Conservation (phyloP, 2,888 invertebrate genomes). For the Asteroscopus sphinx region DNA sequence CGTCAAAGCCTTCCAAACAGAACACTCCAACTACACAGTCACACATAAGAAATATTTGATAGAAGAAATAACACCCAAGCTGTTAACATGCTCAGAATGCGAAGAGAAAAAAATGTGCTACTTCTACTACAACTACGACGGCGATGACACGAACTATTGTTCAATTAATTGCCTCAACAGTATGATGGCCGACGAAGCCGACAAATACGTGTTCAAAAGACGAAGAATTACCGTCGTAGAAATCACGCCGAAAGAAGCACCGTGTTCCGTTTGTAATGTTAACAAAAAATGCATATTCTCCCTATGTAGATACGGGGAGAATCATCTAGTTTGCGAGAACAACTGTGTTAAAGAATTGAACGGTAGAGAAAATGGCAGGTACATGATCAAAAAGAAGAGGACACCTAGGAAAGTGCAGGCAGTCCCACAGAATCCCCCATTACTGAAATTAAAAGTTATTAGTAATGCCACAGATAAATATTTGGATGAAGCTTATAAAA, state of each 20-base stretch:
- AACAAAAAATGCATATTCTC: conserved; percentile 83
- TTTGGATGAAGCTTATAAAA: conserved; percentile 87
- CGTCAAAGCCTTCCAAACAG: conserved; percentile 79
- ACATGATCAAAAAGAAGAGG: conserved; percentile 72
- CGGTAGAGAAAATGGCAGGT: conserved; percentile 77
- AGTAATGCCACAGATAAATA: conserved; percentile 89
- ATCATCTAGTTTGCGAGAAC: conserved; percentile 88
- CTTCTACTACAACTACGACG: conserved; percentile 84
- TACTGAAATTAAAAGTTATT: conserved; percentile 85
- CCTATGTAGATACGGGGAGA: conserved; percentile 86
- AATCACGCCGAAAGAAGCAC: conserved; percentile 61
- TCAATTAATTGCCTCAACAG: conserved; percentile 88
- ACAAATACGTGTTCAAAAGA: conserved; percentile 88
- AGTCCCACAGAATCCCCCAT: conserved; percentile 67
- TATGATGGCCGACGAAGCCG: conserved; percentile 87
- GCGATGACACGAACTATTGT: conserved; percentile 86
- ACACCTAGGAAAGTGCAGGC: conserved; percentile 47
- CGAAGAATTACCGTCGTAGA: conserved; percentile 87
- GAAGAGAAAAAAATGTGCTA: conserved; percentile 82
- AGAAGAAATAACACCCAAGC: conserved; percentile 77
- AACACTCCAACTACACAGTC: conserved; percentile 74
- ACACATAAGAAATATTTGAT: conserved; percentile 78
- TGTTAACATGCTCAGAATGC: conserved; percentile 79
- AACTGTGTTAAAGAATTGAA: conserved; percentile 89
- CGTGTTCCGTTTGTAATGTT: conserved; percentile 87